Evolutionary conservation across 1,140 invertebrate genomes (phyloP).

Genomic region (Microplitis mediator): DNA sequence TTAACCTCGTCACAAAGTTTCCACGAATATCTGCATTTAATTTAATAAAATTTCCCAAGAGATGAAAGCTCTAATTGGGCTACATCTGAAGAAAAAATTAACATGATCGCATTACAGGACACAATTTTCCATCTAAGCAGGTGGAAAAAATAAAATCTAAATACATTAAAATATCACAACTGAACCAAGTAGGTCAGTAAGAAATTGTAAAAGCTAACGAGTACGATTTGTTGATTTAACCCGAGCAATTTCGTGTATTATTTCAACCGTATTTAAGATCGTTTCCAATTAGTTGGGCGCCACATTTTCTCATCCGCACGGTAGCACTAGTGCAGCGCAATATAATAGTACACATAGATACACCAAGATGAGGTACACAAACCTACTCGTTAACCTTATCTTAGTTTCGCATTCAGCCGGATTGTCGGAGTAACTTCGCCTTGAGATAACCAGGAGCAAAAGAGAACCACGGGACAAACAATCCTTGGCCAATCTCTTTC

Average conservation of each 20-base stretch:
- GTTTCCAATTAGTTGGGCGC: conserved; percentile 27
- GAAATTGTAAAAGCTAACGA: background rate
- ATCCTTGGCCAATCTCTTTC: conserved; percentile 12
- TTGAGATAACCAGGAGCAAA: conserved; percentile 20
- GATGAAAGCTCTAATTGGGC: background rate
- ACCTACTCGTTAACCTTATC: conserved; percentile 33
- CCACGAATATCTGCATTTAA: conserved; percentile 16
- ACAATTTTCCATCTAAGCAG: too few species aligned
- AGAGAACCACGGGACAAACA: conserved; percentile 17
- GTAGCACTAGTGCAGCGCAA: background rate
- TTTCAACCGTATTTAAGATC: conserved; percentile 14
- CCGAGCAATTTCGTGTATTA: background rate
- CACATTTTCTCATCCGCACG: conserved; percentile 4
- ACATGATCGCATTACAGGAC: too few species aligned
- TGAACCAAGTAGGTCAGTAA: conserved; percentile 10
- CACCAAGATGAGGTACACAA: conserved; percentile 2
- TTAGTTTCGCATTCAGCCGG: conserved; percentile 16
- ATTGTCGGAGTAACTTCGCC: conserved; percentile 33
- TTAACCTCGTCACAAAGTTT: conserved; percentile 22
- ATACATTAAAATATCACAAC: background rate
- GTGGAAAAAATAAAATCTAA: too few species aligned
- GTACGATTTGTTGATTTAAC: background rate
- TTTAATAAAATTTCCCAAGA: conserved; percentile 1
- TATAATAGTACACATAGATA: too few species aligned
- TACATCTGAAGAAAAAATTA: background rate